Evolutionary conservation across 2,888 invertebrate genomes (phyloP), one percentile per base, ranked within the genome.

Genomic region (Aricia artaxerxes): DNA sequence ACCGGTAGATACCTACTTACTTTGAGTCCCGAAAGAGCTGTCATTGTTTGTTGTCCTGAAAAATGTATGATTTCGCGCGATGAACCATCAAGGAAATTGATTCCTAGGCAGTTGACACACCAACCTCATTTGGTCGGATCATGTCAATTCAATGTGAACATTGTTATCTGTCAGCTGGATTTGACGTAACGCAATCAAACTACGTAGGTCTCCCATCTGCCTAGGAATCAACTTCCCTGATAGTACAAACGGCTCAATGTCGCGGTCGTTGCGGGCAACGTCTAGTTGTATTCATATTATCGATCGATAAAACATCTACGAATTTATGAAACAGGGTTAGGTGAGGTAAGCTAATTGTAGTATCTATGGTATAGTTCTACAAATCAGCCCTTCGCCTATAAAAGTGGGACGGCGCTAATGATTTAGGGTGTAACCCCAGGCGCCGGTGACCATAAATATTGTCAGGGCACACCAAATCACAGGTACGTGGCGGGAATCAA

Each of bases 381-480:
- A 24, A 75, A 31, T 75, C 5, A 35, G 85, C 83, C 85, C 83
- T 85, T 83, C 85, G 84, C 84, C 84, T 83, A 86, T 85, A 81
- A 84, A 85, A 87, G 86, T 85, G 83, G 86, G 84, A 84, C 86
- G 84, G 85, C 86, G 85, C 85, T 86, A 86, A 87, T 89, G 88
- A 89, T 89, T 90, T 88, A 88, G 80, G 81, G 80, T 76, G 86
- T 84, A 85, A 85, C 84, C 85, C 83, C 81, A 57, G 80, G 78
- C 80, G 64, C 79, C 82, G 79, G 76, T 81, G 82, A 81, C 81
- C 81, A 80, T 83, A 82, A 81, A 83, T 82, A 81, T 80, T 80
- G 80, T 79, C 78, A 75, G 76, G 64, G 77, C 72, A 72, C 79
- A 79, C 81, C 79, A 81, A 81, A 79, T 81, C 80, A 79, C 80